Evolutionary conservation across 2,113 vertebrate genomes (phyloP).

Genomic region (Otocyon megalotis): DNA sequence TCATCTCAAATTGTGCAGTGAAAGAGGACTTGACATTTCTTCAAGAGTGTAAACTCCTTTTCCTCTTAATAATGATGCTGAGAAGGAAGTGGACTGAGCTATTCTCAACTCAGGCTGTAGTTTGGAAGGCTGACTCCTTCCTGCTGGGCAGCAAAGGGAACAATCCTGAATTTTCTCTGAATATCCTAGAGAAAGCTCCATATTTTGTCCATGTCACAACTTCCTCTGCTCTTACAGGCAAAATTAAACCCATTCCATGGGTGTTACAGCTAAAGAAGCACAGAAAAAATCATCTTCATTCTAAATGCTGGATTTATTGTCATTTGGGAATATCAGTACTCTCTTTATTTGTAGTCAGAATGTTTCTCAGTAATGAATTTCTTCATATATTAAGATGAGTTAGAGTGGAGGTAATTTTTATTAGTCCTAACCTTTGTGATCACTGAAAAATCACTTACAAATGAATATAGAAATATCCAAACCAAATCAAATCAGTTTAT

Average conservation of each 20-base stretch:
- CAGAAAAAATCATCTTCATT: conserved; percentile 16
- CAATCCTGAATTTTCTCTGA: neutral
- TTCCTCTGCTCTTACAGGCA: neutral
- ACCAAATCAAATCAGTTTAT: conserved; percentile 27
- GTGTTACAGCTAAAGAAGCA: neutral
- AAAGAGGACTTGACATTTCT: conserved; percentile 23
- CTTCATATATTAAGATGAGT: neutral
- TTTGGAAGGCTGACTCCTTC: conserved; percentile 9
- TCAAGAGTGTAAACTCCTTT: conserved; percentile 49
- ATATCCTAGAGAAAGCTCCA: neutral
- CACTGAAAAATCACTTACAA: conserved; percentile 32
- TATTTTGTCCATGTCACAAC: conserved; percentile 1
- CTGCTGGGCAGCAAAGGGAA: neutral
- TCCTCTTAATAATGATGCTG: conserved; percentile 35
- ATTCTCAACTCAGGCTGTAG: neutral
- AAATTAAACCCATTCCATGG: conserved; percentile 8
- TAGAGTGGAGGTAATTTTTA: neutral
- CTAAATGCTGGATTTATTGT: neutral
- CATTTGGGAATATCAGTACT: neutral
- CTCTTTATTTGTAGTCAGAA: neutral
- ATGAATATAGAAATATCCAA: conserved; percentile 7
- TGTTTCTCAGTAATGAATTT: neutral
- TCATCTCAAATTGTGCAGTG: neutral
- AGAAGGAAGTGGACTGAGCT: neutral
- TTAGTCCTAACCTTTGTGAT: neutral